These are phyloP conservation scores for Leuciscus waleckii DNA, from an alignment of 2,797 vertebrate genomes.

Conservation along the genomic window DNA sequence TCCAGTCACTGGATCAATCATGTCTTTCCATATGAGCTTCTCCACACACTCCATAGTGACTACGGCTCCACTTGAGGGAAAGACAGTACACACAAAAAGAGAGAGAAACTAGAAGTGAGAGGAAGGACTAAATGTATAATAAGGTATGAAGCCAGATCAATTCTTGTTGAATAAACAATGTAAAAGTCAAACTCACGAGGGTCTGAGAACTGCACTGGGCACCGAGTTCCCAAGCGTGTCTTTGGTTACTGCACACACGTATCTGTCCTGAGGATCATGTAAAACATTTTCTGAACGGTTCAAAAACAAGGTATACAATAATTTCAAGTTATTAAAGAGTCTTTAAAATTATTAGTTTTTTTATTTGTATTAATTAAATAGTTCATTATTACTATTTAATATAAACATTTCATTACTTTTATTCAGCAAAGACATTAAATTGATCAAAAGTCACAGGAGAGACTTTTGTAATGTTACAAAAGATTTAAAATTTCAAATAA, in stretches of 20 bases:
- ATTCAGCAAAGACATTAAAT: background rate
- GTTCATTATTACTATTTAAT: background rate
- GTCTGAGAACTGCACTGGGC: constrained; percentile 85
- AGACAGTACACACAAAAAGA: background rate
- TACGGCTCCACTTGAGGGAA: constrained; percentile 78
- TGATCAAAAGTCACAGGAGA: background rate
- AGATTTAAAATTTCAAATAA: background rate
- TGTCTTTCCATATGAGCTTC: constrained; percentile 88
- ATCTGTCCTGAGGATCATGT: constrained; percentile 76
- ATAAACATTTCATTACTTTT: background rate
- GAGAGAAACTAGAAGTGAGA: constrained; percentile 16
- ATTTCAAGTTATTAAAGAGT: too few species aligned
- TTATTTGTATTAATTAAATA: too few species aligned
- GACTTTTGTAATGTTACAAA: background rate
- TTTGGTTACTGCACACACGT: constrained; percentile 88
- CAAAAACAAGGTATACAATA: background rate
- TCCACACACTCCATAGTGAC: constrained; percentile 92
- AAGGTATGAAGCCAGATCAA: background rate
- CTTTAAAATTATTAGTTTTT: too few species aligned
- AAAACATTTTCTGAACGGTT: background rate
- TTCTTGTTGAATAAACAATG: background rate
- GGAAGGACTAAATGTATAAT: constrained; percentile 4
- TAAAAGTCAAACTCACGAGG: constrained; percentile 82
- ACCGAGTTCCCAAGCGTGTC: constrained; percentile 89
- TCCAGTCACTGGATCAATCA: constrained; percentile 85